These are phyloP conservation scores for Condylura cristata DNA, from an alignment of 2,113 vertebrate genomes.

Conservation along the genomic window DNA sequence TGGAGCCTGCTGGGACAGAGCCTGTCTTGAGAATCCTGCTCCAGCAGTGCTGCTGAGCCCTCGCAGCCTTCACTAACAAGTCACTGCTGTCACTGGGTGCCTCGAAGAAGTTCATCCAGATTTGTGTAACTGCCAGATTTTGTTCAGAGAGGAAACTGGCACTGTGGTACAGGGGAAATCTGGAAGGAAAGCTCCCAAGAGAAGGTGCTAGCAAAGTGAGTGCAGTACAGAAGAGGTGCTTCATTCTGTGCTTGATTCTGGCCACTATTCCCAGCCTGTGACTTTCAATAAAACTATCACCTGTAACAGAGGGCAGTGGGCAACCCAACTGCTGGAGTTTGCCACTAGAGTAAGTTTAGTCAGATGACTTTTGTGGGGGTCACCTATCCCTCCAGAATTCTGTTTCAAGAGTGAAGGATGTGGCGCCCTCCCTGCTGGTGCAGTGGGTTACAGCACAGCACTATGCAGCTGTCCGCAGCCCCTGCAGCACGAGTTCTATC, in stretches of 20 bases:
- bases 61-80: background rate
- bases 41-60: too few species aligned
- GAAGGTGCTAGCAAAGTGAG: background rate
- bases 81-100: background rate
- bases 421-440: too few species aligned
- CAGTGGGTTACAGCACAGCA: too few species aligned
- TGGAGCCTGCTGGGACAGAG: too few species aligned
- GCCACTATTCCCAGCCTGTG: background rate
- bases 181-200: background rate
- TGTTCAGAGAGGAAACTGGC: background rate
- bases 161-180: background rate
- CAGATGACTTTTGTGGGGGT: background rate
- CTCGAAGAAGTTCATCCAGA: background rate
- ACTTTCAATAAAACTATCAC: background rate
- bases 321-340: background rate
- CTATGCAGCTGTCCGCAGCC: too few species aligned
- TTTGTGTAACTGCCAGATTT: background rate
- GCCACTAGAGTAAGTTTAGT: background rate
- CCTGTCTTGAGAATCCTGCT: too few species aligned
- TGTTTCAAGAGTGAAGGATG: background rate
- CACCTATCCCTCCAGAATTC: background rate
- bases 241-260: background rate
- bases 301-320: background rate
- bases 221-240: too few species aligned
- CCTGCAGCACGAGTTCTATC: too few species aligned